Percentiles rank a stretch among this genome's conserved stretches.
Evolutionary conservation across 2,888 invertebrate species (phyloP).

Genomic region (Tromatobia lineatoria): DNA sequence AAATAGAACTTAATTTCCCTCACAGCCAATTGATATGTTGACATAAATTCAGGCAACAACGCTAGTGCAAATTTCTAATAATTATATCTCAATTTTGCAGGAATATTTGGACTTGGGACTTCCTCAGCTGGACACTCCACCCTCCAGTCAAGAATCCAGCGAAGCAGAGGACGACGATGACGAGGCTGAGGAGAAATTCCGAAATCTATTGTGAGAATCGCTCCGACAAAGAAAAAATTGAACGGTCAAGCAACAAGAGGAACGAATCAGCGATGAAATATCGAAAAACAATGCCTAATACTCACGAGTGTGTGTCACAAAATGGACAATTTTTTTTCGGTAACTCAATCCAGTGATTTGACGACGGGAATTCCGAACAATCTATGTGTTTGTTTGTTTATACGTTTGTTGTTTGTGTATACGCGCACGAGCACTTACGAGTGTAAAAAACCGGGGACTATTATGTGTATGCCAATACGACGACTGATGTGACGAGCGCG

Average conservation of each 20-base stretch:
- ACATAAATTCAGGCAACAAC: too few species aligned
- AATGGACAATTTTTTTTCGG: neutral
- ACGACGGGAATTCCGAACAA: neutral
- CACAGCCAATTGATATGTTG: too few species aligned
- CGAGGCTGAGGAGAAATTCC: constrained; percentile 82
- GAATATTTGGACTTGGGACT: constrained; percentile 96
- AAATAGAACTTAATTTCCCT: too few species aligned
- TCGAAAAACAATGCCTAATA: constrained; percentile 1
- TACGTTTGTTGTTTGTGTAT: neutral
- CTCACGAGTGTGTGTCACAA: neutral
- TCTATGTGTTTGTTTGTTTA: neutral
- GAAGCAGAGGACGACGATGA: constrained; percentile 86
- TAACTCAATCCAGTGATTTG: constrained; percentile 12
- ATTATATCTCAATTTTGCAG: constrained; percentile 77
- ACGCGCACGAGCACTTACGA: neutral
- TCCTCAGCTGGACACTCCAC: constrained; percentile 95
- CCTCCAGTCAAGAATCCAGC: constrained; percentile 93
- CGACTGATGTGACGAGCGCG: constrained; percentile 77
- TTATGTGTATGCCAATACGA: constrained; percentile 65
- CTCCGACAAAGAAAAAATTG: neutral
- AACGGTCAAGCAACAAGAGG: constrained; percentile 5
- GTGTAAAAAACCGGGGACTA: constrained; percentile 6
- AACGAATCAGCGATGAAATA: neutral
- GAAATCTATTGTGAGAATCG: constrained; percentile 81
- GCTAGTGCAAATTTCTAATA: neutral